Evolutionary conservation across 2,113 vertebrate genomes (phyloP), one percentile per base, ranked within the genome.

Genomic region (Mungos mungo): DNA sequence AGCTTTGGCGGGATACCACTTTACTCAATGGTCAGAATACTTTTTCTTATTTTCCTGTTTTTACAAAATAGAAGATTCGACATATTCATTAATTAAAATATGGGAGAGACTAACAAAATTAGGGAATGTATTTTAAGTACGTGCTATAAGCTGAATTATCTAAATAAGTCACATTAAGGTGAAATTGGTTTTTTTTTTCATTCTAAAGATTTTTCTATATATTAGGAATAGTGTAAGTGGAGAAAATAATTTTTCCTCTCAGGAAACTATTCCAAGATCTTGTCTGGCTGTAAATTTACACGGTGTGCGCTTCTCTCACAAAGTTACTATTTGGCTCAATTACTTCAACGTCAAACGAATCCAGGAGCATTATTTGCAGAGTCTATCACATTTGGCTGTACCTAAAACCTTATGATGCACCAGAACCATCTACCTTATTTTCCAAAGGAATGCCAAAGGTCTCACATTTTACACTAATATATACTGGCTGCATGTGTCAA

Each of bases 21-120:
- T 88, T 91, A 69, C 10, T 88, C 5, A 86, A 83, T 41, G 65
- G 27, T 5, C 12, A 88, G 27, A 93, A 89, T 83, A 25, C 11
- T 84, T 82, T 88, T 89, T 25, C 41, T 52, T 92, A 72, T 84
- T 87, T 82, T 89, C 79, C 7, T 1, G 2, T 50, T 96, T 96
- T 82, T 57, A 93, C 15, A 83, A 91, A 95, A 68, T 63, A 25
- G 25, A 83, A 35, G 86, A 69, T 63, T 38, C n/a, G 38, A 66
- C 45, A 68, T 69, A 71, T 52, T 95, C 16, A 47, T 45, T 88
- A 33, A 93, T 72, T 93, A 29, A 88, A 82, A 95, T 77, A 87
- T 74, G 16, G n/a, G 47, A 41, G 93, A 88, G 35, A 33, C 3
- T 15, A 88, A 80, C 9, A 79, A 89, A 45, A 29, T 76, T 76